phyloP scores from a whole-genome alignment of 2,888 invertebrate species.

The Coleophora flavipennella region DNA sequence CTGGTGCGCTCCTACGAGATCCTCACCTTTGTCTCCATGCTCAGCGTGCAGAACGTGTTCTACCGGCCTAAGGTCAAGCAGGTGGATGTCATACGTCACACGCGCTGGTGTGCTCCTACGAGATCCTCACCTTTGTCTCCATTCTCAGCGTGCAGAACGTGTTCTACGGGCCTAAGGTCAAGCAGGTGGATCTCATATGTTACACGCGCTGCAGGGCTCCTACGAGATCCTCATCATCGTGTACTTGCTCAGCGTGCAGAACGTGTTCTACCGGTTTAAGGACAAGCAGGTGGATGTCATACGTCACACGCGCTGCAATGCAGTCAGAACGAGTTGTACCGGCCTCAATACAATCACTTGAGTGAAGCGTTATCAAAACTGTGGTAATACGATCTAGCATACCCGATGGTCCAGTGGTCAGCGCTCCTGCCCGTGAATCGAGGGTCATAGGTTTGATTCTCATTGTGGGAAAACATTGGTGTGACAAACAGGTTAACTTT shows the following conservation, averaged over 20 bases:
- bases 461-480: too few relatives aligned
- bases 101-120: conserved; percentile 97
- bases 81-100: too few relatives aligned
- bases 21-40: conserved; percentile 98
- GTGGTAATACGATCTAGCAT: too few relatives aligned
- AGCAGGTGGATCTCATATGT: too few relatives aligned
- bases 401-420: too few relatives aligned
- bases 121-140: conserved; percentile 97
- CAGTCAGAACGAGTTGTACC: conserved; percentile 96
- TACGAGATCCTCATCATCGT: conserved; percentile 99
- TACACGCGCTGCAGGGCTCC: conserved; percentile 95
- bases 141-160: conserved; percentile 99
- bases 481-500: too few relatives aligned
- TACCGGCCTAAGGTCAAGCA: conserved; percentile 91
- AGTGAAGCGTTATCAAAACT: too few relatives aligned
- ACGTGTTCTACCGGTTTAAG: conserved; percentile 93
- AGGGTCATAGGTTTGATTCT: too few relatives aligned
- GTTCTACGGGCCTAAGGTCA: conserved; percentile 91
- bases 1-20: conserved; percentile 98
- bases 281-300: conserved; percentile 90
- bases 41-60: conserved; percentile 99
- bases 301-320: conserved; percentile 96
- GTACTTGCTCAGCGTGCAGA: conserved; percentile 98
- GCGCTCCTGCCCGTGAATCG: too few relatives aligned
- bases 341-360: conserved; percentile 91